Evolutionary conservation across 2,888 invertebrate species (phyloP).

Genomic region (Leistus spinibarbis): DNA sequence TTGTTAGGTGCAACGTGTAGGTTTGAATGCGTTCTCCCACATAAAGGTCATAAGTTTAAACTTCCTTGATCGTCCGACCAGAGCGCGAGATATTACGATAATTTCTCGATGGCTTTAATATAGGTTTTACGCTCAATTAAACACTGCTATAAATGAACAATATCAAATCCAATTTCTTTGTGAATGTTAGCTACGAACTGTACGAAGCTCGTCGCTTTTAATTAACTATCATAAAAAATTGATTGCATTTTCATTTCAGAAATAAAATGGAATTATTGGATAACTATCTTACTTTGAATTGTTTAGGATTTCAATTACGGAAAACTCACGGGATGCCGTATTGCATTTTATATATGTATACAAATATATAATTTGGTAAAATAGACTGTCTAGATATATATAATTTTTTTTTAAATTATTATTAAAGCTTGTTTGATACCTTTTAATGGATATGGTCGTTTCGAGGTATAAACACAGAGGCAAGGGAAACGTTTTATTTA

Average conservation of each 20-base stretch:
- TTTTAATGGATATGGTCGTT: too few species aligned
- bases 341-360: too few species aligned
- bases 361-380: too few species aligned
- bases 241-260: background rate
- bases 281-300: background rate
- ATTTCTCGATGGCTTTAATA: conserved; percentile 3
- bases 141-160: conserved; percentile 4
- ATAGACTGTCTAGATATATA: too few species aligned
- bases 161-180: background rate
- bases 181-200: too few species aligned
- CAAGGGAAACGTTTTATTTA: too few species aligned
- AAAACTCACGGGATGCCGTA: too few species aligned
- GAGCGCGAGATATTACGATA: conserved; percentile 12
- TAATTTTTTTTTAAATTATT: too few species aligned
- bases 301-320: too few species aligned
- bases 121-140: conserved; percentile 16
- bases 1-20: background rate
- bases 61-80: conserved; percentile 13
- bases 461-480: too few species aligned
- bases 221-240: background rate
- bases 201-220: background rate
- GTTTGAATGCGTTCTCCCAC: conserved; percentile 25
- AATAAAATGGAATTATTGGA: background rate
- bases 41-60: conserved; percentile 32
- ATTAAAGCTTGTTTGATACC: too few species aligned